phyloP scores from a whole-genome alignment of 2,113 vertebrate genomes.

The Trochalopteron elliotii region DNA sequence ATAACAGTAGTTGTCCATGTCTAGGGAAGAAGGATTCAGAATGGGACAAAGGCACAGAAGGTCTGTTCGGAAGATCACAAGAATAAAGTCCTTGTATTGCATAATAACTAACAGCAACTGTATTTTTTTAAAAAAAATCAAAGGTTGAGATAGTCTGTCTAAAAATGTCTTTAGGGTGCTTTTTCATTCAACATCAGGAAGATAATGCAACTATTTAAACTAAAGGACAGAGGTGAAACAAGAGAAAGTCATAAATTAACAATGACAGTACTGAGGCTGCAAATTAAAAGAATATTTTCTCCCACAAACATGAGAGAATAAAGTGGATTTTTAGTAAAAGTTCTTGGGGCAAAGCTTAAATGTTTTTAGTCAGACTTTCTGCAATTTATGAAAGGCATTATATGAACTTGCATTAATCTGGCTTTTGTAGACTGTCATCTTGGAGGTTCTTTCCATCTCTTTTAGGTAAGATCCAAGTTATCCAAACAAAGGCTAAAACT shows the following conservation, averaged over 20 bases:
- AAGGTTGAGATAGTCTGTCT: not conserved
- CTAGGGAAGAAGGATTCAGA: not conserved
- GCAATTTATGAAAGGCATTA: not conserved
- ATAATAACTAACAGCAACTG: not conserved
- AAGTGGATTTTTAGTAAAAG: not conserved
- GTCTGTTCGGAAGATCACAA: not conserved
- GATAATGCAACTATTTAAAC: not conserved
- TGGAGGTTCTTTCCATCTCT: not conserved
- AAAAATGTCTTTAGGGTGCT: not conserved
- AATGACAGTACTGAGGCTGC: not conserved
- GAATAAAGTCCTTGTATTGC: not conserved
- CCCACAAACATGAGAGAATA: not conserved
- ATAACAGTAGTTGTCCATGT: not conserved
- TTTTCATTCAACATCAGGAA: not conserved
- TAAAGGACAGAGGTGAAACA: not conserved
- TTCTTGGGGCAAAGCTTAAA: not conserved
- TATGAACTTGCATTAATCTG: not conserved
- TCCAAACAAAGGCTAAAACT: not conserved
- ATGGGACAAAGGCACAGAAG: not conserved
- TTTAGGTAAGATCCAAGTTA: not conserved
- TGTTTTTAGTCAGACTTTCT: not conserved
- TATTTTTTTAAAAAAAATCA: not conserved
- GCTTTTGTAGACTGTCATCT: not conserved
- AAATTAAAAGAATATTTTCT: not conserved
- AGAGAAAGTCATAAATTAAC: not conserved